phyloP scores from a whole-genome alignment of 1,140 invertebrate genomes.

The Macrotrachela quadricornifera region DNA sequence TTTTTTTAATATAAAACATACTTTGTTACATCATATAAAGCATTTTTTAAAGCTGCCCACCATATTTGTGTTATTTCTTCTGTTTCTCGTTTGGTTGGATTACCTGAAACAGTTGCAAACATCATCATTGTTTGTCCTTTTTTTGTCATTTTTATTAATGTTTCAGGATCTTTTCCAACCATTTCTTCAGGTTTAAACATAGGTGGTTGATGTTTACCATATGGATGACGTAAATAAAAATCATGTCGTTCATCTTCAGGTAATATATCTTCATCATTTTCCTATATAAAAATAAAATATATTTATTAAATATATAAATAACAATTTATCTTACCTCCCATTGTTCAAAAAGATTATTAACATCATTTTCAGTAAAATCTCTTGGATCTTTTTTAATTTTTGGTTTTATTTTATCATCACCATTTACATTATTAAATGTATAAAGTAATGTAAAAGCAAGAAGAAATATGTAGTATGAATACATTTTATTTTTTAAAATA shows the following conservation, averaged over 20 bases:
- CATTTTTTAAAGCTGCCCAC: slow-evolving; percentile 78
- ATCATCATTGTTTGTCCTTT: slow-evolving; percentile 86
- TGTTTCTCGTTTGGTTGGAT: slow-evolving; percentile 46
- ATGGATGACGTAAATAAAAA: too few species aligned
- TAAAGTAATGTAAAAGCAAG: too few species aligned
- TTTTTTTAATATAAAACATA: slow-evolving; percentile 20
- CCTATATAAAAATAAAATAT: slow-evolving; percentile 33
- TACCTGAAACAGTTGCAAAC: slow-evolving; percentile 57
- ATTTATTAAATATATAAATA: slow-evolving; percentile 12
- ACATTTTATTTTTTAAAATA: too few species aligned
- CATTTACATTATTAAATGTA: too few species aligned
- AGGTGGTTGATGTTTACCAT: slow-evolving; percentile 51
- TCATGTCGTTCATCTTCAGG: slow-evolving; percentile 74
- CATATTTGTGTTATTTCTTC: slow-evolving; percentile 67
- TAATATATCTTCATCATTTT: slow-evolving; percentile 69
- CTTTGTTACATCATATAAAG: slow-evolving; percentile 78
- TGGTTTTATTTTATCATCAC: too few species aligned
- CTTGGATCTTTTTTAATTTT: slow-evolving; percentile 34
- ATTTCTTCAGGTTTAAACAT: too few species aligned
- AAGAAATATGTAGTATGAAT: too few species aligned
- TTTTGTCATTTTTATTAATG: slow-evolving; percentile 63
- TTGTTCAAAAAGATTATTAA: slow-evolving; percentile 73
- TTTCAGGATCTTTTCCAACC: slow-evolving; percentile 59
- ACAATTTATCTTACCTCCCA: slow-evolving; percentile 52
- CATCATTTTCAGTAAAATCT: slow-evolving; percentile 73